Percentiles rank a stretch among this genome's conserved stretches.
phyloP scores from a whole-genome alignment of 2,888 invertebrate species.

The Eupithecia subumbrata region DNA sequence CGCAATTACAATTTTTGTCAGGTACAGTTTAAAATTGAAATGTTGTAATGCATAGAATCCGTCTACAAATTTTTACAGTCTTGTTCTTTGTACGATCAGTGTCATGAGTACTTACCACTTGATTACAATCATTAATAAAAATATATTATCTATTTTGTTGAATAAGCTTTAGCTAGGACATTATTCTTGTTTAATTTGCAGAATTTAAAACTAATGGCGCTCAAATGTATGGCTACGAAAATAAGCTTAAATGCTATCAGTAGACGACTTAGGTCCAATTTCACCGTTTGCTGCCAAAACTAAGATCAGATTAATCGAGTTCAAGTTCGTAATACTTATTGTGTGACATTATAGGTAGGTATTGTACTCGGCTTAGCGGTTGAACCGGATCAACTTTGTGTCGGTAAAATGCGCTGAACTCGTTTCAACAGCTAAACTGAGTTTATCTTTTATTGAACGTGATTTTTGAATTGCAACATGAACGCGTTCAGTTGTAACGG shows the following conservation, averaged over 20 bases:
- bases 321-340: neutral
- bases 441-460: neutral
- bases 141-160: neutral
- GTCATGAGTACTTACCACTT: neutral
- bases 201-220: too few species aligned
- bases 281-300: neutral
- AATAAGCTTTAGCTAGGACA: too few species aligned
- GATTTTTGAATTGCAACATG: too few species aligned
- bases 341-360: too few species aligned
- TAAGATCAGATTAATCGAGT: neutral
- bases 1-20: slow-evolving; percentile 49
- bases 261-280: too few species aligned
- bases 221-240: neutral
- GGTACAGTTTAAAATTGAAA: slow-evolving; percentile 40
- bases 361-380: neutral
- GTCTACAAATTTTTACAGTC: neutral
- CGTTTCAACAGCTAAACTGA: neutral
- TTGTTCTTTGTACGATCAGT: neutral
- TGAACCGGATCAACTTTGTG: neutral
- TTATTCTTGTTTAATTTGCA: neutral
- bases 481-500: too few species aligned
- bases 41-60: slow-evolving; percentile 17
- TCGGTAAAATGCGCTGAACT: neutral
- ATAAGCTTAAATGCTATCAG: neutral
- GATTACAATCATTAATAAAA: neutral